Base-by-base conservation (phyloP, 2,797 vertebrate species). In the Sardinella longiceps region DNA sequence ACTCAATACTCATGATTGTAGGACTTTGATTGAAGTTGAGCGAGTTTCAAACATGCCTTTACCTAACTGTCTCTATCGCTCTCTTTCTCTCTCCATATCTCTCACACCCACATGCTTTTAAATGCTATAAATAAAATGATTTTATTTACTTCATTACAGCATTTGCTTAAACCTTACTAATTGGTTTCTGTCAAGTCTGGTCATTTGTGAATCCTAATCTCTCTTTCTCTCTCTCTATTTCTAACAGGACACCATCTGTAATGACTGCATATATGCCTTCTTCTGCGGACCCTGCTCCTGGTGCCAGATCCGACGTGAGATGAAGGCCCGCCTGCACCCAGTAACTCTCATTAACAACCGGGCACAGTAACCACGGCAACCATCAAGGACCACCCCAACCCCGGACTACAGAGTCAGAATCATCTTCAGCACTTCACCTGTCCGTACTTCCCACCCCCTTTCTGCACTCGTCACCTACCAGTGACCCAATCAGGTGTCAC, bases 231-330 rank as follows among this genome's bases (percentile, higher is more conserved):
- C n/a, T 28, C 63, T 66, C 25, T 45, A 43, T 70, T 18, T 70
- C 46, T 37, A 25, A 4, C 89, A 95, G 95, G 94, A 92, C 30
- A 92, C 90, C 0, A 63, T 95, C 14, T 94, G 92, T 81, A 89
- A 89, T 0, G 94, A 95, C 92, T 93, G 90, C 0, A 58, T 94
- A 77, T 89, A 90, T 4, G 4, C 90, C 53, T 92, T 1, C 88
- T 94, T 80, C 93, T 95, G 94, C 12, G 63, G 83, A 20, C 89
- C 94, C 23, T 95, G 94, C 87, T 90, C 85, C 83, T 95, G 93
- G 94, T 95, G 94, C 84, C 95, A 95, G 88, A 91, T 95, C 5
- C 88, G 94, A 0, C 90, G 93, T 50, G 94, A 95, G 86, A 93
- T 95, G 82, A 93, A 94, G 87, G 86, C 82, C 0, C 5, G 30